These are phyloP conservation scores for Blastomussa wellsi DNA, from an alignment of 92 coral and sea anemone species.

Conservation along the genomic window DNA sequence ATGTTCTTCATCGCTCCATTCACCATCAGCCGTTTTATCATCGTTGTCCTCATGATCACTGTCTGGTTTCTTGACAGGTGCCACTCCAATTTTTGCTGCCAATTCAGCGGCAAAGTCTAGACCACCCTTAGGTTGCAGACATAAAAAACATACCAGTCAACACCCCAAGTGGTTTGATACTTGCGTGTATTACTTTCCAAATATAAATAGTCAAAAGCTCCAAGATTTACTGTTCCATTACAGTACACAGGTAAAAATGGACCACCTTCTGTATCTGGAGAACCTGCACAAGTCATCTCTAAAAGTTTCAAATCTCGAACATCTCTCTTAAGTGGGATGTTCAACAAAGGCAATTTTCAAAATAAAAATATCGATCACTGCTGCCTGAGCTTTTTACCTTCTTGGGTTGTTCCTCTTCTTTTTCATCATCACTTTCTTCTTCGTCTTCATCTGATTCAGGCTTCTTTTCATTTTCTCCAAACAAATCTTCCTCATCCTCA, in stretches of 20 bases:
- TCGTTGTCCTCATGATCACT: constrained; percentile 57
- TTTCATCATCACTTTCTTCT: constrained; percentile 63
- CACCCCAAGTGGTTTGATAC: background rate
- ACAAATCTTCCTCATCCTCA: constrained; percentile 79
- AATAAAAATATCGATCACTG: background rate
- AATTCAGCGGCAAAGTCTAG: constrained; percentile 92
- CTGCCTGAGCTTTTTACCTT: constrained; percentile 39
- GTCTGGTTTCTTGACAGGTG: constrained; percentile 51
- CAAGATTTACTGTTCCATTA: no score
- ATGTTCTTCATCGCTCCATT: constrained; percentile 77
- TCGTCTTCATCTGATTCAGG: constrained; percentile 56
- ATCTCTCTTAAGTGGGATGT: no score
- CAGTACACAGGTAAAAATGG: no score
- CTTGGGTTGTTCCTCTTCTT: constrained; percentile 52
- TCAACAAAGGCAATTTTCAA: no score
- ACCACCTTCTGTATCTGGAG: no score
- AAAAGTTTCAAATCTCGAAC: no score
- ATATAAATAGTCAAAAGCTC: no score
- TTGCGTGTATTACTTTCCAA: background rate
- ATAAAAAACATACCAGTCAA: background rate
- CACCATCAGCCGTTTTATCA: constrained; percentile 55
- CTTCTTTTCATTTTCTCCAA: constrained; percentile 67
- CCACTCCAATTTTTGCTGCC: constrained; percentile 85
- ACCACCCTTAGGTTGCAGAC: constrained; percentile 61
- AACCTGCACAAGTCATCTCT: no score